Evolutionary conservation across 2,113 vertebrate species (phyloP), one percentile per base, ranked within the genome.

Genomic region (Formicarius rufipectus): DNA sequence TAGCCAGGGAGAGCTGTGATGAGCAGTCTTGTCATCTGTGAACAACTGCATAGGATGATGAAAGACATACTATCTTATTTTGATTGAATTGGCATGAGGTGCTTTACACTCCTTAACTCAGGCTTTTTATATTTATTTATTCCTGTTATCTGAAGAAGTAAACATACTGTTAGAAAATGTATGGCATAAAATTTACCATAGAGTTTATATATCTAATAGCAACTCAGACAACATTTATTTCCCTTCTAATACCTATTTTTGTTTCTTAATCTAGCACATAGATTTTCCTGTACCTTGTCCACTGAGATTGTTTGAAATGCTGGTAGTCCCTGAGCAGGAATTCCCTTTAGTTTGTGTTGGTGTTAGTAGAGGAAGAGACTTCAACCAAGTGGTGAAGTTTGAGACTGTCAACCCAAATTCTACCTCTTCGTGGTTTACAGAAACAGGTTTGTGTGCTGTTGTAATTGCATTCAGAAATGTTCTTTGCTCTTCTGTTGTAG

Each of bases 391-490:
- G 96, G 99, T 99, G 81, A 98, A 98, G 50, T 99, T 99, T 96
- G 99, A 99, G 97, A 99, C 99, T 18, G 98, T 99, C 96, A 99
- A 99, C 98, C 99, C 99, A 95, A 99, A 99, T 97, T 98, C 98
- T 97, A 98, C 99, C 97, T 99, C 98, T 73, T 99, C 99, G 0
- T 99, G 98, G 98, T 99, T 99, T 98, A 99, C 99, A 86, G 99
- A 99, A 97, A 98, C 99, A 95, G 99, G 99, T 99, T 82, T 93
- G 98, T 98, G 59, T 77, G 56, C 69, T 79, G 33, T 52, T 75
- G 44, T 84, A 67, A 63, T 78, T 90, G 52, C 20, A 53, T 95
- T 94, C 66, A 33, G 59, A 79, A 91, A 30, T 30, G 56, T 55
- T 82, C 25, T 53, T 87, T 87, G 13, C 27, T 78, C 14, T 81